Base-by-base conservation (phyloP, 2,113 vertebrate genomes). In the Benitochromis conjunctus region DNA sequence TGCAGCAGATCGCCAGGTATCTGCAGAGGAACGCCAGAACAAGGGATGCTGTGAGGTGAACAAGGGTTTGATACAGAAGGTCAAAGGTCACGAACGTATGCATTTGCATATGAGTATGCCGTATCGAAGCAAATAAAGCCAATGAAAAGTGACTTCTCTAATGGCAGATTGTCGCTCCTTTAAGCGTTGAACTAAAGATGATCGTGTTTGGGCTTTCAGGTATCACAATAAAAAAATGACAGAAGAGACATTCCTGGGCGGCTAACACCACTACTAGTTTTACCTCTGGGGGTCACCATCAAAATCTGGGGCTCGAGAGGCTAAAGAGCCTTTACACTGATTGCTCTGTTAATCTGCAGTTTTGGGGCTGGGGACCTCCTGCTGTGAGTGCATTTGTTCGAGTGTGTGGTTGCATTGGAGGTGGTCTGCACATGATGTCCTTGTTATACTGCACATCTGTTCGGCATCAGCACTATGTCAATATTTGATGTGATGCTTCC, bases 361-460 rank as follows among this genome's bases (percentile, higher is more conserved):
- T 71, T 71, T 24, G 21, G 41, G 66, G 41, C 41, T 41, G 64
- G 82, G 14, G 83, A 83, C 82, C 91, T 60, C 94, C 91, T 89
- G 89, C 91, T 87, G 92, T 24, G 89, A 66, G 48, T 43, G 85
- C 88, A 86, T 92, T 92, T 91, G 81, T 79, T 54, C 3, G 29
- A 71, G 69, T 53, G 64, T 82, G 41, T 43, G 36, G 41, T 51
- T 82, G 87, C 89, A 84, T 80, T 14, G 91, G 88, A 88, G 92
- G 91, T 91, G 88, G 94, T 92, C 92, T 24, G 79, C 53, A 84
- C 82, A 88, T 29, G 13, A 56, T 85, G 87, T 88, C 80, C 89
- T 87, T 74, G 86, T 93, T 84, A 83, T 83, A 92, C 86, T 12
- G 60, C 89, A 94, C 90, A 94, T 95, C 94, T 94, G 95, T 88